Conservation (phyloP, 1,140 invertebrate genomes). For the Drusus annulatus region DNA sequence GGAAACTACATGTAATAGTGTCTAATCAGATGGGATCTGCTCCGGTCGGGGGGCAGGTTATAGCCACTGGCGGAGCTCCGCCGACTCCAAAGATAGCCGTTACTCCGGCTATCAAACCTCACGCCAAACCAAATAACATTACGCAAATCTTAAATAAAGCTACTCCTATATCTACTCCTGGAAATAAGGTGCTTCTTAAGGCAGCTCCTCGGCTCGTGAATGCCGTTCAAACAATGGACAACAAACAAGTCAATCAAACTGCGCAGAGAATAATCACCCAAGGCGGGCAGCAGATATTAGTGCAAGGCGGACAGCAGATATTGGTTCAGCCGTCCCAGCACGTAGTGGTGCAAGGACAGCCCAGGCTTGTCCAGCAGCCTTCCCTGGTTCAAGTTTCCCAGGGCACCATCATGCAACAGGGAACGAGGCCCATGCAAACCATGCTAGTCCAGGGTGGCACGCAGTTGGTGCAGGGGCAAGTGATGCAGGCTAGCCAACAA, state of each 20-base stretch:
- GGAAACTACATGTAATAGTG: conserved; percentile 89
- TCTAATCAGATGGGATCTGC: conserved; percentile 63
- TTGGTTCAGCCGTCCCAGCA: conserved; percentile 61
- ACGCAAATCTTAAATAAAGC: conserved; percentile 37
- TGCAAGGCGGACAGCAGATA: conserved; percentile 62
- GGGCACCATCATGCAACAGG: conserved; percentile 48
- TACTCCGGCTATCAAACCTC: conserved; percentile 48
- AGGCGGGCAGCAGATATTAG: conserved; percentile 62
- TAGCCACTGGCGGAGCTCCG: conserved; percentile 51
- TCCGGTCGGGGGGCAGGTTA: conserved; percentile 54
- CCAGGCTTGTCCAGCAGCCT: conserved; percentile 52
- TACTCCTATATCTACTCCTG: conserved; percentile 5
- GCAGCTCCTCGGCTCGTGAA: conserved; percentile 47
- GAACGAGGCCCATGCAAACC: conserved; percentile 61
- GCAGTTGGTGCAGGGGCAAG: conserved; percentile 47
- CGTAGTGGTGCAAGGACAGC: conserved; percentile 64
- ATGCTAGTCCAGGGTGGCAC: conserved; percentile 63
- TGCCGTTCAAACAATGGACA: conserved; percentile 36
- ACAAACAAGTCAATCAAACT: conserved; percentile 14
- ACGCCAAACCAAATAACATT: conserved; percentile 40
- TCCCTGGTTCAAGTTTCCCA: conserved; percentile 53
- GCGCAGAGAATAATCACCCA: conserved; percentile 47
- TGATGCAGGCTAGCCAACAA: conserved; percentile 54
- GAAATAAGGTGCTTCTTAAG: conserved; percentile 40
- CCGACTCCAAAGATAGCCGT: conserved; percentile 56